Base-by-base conservation (phyloP, 2,797 vertebrate genomes). In the Pangasius larnaudii region DNA sequence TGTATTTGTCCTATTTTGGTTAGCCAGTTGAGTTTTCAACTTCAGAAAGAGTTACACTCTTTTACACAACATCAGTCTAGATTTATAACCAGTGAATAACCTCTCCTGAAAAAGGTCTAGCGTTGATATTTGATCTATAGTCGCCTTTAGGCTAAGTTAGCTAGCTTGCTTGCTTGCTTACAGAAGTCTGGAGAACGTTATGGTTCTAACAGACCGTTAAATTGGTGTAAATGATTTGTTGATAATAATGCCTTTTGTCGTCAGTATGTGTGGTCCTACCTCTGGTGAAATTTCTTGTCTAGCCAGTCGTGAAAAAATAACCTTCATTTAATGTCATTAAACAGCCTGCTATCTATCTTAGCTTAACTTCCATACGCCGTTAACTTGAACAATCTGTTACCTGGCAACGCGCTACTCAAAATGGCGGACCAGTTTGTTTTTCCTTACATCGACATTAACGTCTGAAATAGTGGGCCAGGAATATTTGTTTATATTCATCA, bases 361-460 rank as follows among this genome's bases (percentile, higher is more conserved):
- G 0, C 4, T 58, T 59, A 22, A 58, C n/a, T 19, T 80, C 22
- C 42, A 63, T 36, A 42, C 36, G 79, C 36, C 58, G 36, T 61
- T 61, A 63, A 27, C 10, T 6, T 58, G 46, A 87, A 87, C 59
- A 11, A 33, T 7, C 39, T n/a, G 93, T 95, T 93, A 89, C 94
- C 88, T 5, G 19, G 94, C 91, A 94, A 93, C 93, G 8, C 22
- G 27, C 16, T 3, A 33, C 1, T 72, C 49, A 71, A 27, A 22
- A 36, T 24, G 8, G 61, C 5, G 8, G 61, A 18, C 18, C 22
- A 4, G 24, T 30, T 33, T 10, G 24, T 39, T 33, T 10, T 18
- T 51, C 18, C 33, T 39, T 36, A 22, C 13, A 13, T 63, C 2
- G 1, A 11, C 4, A 39, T 58, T 36, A 36, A 46, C n/a, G 42